phyloP scores from a whole-genome alignment of 2,113 vertebrate genomes.

The Channa argus region DNA sequence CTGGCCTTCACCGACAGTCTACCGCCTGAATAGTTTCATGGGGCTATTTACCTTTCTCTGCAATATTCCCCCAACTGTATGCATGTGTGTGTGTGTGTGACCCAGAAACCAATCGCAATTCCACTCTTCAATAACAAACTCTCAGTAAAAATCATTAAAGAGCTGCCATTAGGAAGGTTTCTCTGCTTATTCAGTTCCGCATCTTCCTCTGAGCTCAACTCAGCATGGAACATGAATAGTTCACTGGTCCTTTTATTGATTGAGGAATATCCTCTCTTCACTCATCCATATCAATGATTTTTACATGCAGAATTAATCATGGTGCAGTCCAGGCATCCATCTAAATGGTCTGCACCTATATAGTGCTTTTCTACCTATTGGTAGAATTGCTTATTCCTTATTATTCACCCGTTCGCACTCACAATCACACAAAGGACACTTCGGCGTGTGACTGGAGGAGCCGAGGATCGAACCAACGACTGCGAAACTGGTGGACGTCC shows the following conservation, averaged over 20 bases:
- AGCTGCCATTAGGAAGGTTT: background rate
- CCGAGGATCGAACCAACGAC: too few species aligned
- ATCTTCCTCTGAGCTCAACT: background rate
- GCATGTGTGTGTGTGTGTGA: background rate
- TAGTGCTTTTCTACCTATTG: too few species aligned
- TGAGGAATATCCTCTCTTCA: background rate
- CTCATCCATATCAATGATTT: background rate
- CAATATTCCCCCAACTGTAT: slow-evolving; percentile 17
- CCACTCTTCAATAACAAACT: background rate
- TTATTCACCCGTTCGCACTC: too few species aligned
- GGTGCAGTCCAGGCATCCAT: background rate
- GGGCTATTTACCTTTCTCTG: slow-evolving; percentile 28
- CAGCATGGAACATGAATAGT: background rate
- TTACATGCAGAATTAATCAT: background rate
- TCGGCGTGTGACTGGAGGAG: too few species aligned
- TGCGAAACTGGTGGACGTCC: too few species aligned
- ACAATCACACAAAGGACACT: too few species aligned
- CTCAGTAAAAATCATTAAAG: slow-evolving; percentile 2
- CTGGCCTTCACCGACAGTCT: slow-evolving; percentile 22
- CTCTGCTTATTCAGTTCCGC: slow-evolving; percentile 9
- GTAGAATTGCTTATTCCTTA: too few species aligned
- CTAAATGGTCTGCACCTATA: too few species aligned
- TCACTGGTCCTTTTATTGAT: slow-evolving; percentile 33
- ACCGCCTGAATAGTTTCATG: slow-evolving; percentile 19
- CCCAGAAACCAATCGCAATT: slow-evolving; percentile 25